Percentiles rank a stretch among this genome's conserved stretches.
Conservation (phyloP, 2,888 invertebrate genomes). For the Callimorpha dominula region DNA sequence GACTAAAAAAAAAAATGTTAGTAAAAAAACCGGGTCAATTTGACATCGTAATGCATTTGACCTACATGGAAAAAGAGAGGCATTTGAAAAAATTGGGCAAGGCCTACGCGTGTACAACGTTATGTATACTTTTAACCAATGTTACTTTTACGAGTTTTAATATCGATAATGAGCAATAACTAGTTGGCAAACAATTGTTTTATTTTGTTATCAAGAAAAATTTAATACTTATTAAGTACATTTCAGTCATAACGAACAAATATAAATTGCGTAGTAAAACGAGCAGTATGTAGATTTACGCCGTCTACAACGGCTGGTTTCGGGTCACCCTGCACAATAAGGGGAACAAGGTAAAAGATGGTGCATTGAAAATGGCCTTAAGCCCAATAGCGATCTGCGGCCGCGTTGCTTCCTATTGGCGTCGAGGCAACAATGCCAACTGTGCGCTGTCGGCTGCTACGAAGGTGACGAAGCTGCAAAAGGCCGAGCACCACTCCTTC, state of each 20-base stretch:
- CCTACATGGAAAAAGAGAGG: constrained; percentile 75
- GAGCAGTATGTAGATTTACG: constrained; percentile 50
- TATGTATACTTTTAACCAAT: constrained; percentile 23
- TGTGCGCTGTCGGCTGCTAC: constrained; percentile 69
- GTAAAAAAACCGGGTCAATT: constrained; percentile 76
- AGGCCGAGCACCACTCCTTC: constrained; percentile 76
- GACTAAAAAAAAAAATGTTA: constrained; percentile 55
- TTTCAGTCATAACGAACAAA: background rate
- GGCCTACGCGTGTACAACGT: constrained; percentile 51
- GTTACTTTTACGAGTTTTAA: constrained; percentile 29
- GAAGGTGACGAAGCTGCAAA: constrained; percentile 79
- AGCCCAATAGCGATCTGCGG: constrained; percentile 85
- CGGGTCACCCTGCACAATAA: constrained; percentile 81
- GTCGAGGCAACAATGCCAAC: constrained; percentile 83
- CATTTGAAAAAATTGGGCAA: constrained; percentile 71
- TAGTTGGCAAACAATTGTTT: constrained; percentile 5
- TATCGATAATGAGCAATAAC: constrained; percentile 24
- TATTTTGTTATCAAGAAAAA: background rate
- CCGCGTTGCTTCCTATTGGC: constrained; percentile 85
- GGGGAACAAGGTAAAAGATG: constrained; percentile 87
- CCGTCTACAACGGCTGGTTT: constrained; percentile 66
- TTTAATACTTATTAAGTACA: background rate
- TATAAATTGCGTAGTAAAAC: constrained; percentile 26
- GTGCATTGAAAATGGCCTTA: constrained; percentile 87
- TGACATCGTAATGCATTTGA: constrained; percentile 81